Base-by-base conservation (phyloP, 1,140 invertebrate genomes). In the Zaprionus capensis region DNA sequence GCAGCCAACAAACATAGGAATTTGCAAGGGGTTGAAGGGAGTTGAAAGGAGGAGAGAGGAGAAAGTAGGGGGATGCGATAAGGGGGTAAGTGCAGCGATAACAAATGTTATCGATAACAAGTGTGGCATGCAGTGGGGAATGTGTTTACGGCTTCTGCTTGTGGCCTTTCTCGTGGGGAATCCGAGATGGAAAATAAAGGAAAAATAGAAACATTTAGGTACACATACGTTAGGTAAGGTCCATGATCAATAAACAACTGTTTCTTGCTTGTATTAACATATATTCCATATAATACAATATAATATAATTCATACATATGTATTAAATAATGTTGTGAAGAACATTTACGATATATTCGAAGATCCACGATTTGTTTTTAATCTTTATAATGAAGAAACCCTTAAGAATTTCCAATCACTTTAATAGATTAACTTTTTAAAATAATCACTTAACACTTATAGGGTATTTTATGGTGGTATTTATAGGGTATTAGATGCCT, bases 51-150 rank as follows among this genome's bases (percentile, higher is more conserved):
- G 14, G 14, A n/a, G 44, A 26, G 67, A 72, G 71, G 66, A 70
- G 58, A 58, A 31, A 74, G 22, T 34, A 61, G 66, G 9, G 9
- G 9, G 1, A 66, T 46, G 26, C 11, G 67, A 34, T 69, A 59
- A 59, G 31, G 57, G 58, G 68, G 65, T 46, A 57, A 51, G 28
- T 55, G 24, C 49, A 38, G 31, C 59, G 64, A 77, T 77, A 77
- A 77, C 56, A 65, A 49, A 11, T 62, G 84, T 84, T 88, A 87
- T 87, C 84, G 84, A 87, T 87, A 78, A 84, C 73, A 78, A 56
- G 26, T 26, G 14, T n/a, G 24, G 26, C n/a, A 24, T 56, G 53
- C n/a, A n/a, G 1, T 1, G 2, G 41, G 41, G 41, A 46, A 46
- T 46, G 41, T 46, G 41, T 17, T 17, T 46, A n/a, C 1, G 6